Evolutionary conservation across 2,797 vertebrate species (phyloP).

Genomic region (Enoplosus armatus): DNA sequence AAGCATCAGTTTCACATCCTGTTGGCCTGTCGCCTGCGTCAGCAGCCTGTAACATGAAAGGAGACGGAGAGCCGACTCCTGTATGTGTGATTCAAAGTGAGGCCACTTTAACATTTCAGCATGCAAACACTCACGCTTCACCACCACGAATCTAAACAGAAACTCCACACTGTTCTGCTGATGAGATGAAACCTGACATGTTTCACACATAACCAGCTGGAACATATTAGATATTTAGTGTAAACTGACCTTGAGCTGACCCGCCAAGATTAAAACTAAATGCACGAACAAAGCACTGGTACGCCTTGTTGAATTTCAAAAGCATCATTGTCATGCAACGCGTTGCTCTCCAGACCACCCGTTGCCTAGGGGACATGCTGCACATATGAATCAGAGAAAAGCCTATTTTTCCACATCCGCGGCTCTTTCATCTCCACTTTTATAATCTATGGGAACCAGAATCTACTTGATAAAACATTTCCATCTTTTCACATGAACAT

Average conservation of each 20-base stretch:
- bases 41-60: slow-evolving; percentile 29
- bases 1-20: slow-evolving; percentile 10
- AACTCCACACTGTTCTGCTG: neutral
- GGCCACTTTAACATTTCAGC: slow-evolving; percentile 10
- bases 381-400: slow-evolving; percentile 34
- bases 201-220: neutral
- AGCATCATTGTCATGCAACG: slow-evolving; percentile 66
- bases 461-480: neutral
- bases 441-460: slow-evolving; percentile 11
- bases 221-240: slow-evolving; percentile 1
- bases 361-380: slow-evolving; percentile 59
- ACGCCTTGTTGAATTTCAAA: slow-evolving; percentile 12
- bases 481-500: slow-evolving; percentile 15
- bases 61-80: slow-evolving; percentile 1
- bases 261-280: slow-evolving; percentile 16
- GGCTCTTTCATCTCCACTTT: slow-evolving; percentile 5
- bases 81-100: slow-evolving; percentile 18
- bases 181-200: slow-evolving; percentile 10
- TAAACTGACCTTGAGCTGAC: slow-evolving; percentile 18
- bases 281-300: neutral
- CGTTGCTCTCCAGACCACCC: slow-evolving; percentile 44
- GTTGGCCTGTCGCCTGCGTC: slow-evolving; percentile 10
- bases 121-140: neutral
- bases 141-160: neutral
- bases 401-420: slow-evolving; percentile 15